Conservation (phyloP, 2,888 invertebrate genomes). For the Cryptops parisi region DNA sequence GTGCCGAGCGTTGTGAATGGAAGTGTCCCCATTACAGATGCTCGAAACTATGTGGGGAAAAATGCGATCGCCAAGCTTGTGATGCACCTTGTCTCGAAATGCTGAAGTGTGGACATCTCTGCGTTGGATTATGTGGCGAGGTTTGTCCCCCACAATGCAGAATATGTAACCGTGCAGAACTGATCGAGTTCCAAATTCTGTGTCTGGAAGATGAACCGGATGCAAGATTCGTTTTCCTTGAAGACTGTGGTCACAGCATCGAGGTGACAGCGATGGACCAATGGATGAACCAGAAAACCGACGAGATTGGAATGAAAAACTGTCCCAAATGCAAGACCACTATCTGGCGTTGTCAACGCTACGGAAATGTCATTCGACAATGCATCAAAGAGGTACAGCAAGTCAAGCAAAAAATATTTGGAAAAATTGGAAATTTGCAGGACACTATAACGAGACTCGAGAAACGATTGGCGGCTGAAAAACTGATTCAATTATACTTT, state of each 20-base stretch:
- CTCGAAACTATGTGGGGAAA: slow-evolving; percentile 27
- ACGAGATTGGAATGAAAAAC: slow-evolving; percentile 27
- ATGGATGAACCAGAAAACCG: slow-evolving; percentile 20
- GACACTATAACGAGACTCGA: not conserved
- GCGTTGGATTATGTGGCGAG: slow-evolving; percentile 35
- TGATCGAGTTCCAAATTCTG: slow-evolving; percentile 28
- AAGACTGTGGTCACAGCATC: slow-evolving; percentile 29
- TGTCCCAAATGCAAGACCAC: slow-evolving; percentile 47
- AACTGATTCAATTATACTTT: not conserved
- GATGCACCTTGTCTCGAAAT: slow-evolving; percentile 25
- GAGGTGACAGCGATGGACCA: slow-evolving; percentile 30
- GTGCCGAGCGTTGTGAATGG: slow-evolving; percentile 30
- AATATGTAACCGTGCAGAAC: slow-evolving; percentile 9
- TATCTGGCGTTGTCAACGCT: slow-evolving; percentile 42
- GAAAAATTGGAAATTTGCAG: not conserved
- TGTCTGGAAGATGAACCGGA: slow-evolving; percentile 40
- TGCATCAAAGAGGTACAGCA: not conserved
- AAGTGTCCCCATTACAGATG: slow-evolving; percentile 27
- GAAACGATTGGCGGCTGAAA: not conserved
- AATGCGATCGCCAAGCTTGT: slow-evolving; percentile 28
- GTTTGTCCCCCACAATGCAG: slow-evolving; percentile 26
- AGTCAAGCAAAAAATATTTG: slow-evolving; percentile 7
- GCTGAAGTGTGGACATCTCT: slow-evolving; percentile 29
- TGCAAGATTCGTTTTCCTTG: slow-evolving; percentile 30
- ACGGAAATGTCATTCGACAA: slow-evolving; percentile 39